These are phyloP conservation scores for Lates japonicus DNA, from an alignment of 2,797 vertebrate genomes.

Conservation along the genomic window DNA sequence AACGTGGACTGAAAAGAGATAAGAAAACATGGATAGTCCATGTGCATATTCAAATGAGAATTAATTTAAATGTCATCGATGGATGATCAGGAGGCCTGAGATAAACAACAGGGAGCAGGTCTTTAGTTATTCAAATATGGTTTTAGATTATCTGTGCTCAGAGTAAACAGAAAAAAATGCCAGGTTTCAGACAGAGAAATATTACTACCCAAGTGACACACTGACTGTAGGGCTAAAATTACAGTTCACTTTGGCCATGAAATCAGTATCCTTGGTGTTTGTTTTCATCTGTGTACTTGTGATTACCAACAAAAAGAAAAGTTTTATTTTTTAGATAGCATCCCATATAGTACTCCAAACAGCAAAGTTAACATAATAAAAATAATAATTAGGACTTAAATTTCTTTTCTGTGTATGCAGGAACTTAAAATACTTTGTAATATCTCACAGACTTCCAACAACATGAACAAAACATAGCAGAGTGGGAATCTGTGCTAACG, in stretches of 20 bases:
- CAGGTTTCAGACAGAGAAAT: constrained; percentile 10
- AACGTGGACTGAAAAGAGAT: constrained; percentile 14
- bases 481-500: not conserved
- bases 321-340: not conserved
- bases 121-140: constrained; percentile 33
- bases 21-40: not conserved
- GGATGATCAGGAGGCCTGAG: constrained; percentile 33
- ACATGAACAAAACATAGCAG: not conserved
- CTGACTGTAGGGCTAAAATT: not conserved
- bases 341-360: too few relatives aligned
- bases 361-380: not conserved
- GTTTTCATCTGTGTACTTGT: not conserved
- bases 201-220: not conserved
- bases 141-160: not conserved
- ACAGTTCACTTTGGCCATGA: too few relatives aligned
- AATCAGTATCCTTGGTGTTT: too few relatives aligned
- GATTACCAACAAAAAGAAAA: too few relatives aligned
- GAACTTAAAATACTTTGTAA: not conserved
- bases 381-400: not conserved
- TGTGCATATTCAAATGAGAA: constrained; percentile 62
- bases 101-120: constrained; percentile 37
- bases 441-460: not conserved
- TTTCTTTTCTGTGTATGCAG: not conserved
- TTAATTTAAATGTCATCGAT: constrained; percentile 47
- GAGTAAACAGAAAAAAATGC: not conserved